Evolutionary conservation across 2,113 vertebrate species (phyloP).

Genomic region (Ophthalmolycus amberensis): DNA sequence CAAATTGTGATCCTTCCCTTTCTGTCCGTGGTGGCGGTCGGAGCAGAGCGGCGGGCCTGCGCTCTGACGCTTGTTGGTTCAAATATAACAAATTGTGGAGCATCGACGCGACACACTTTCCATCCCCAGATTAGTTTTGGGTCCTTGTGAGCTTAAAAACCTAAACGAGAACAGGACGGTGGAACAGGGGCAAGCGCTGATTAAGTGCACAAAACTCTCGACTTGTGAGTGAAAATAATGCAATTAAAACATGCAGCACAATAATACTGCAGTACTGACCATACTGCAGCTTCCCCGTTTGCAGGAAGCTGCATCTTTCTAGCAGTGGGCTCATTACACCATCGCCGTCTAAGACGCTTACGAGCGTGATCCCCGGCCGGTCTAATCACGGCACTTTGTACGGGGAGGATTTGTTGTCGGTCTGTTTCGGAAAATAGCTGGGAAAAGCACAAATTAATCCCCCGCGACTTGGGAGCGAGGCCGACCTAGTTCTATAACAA

Average conservation of each 20-base stretch:
- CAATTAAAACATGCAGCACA: neutral
- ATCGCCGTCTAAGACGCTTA: constrained; percentile 55
- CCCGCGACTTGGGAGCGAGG: constrained; percentile 41
- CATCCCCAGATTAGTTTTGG: constrained; percentile 1
- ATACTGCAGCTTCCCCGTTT: no score
- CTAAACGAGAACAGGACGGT: neutral
- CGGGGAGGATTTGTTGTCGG: constrained; percentile 64
- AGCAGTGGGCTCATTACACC: constrained; percentile 43
- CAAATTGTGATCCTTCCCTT: constrained; percentile 17
- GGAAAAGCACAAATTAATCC: constrained; percentile 74
- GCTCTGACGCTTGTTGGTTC: neutral
- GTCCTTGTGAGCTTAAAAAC: neutral
- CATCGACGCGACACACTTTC: neutral
- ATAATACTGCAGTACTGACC: neutral
- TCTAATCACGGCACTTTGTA: constrained; percentile 53
- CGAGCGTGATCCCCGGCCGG: constrained; percentile 47
- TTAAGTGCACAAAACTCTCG: neutral
- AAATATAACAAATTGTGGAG: neutral
- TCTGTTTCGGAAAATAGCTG: constrained; percentile 64
- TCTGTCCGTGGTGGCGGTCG: constrained; percentile 10
- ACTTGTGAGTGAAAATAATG: constrained; percentile 3
- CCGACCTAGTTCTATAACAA: constrained; percentile 76
- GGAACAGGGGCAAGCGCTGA: constrained; percentile 1
- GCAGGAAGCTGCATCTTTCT: constrained; percentile 32
- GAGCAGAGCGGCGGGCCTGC: neutral